Base-by-base conservation (phyloP, 2,797 vertebrate genomes). In the Gymnothorax javanicus region DNA sequence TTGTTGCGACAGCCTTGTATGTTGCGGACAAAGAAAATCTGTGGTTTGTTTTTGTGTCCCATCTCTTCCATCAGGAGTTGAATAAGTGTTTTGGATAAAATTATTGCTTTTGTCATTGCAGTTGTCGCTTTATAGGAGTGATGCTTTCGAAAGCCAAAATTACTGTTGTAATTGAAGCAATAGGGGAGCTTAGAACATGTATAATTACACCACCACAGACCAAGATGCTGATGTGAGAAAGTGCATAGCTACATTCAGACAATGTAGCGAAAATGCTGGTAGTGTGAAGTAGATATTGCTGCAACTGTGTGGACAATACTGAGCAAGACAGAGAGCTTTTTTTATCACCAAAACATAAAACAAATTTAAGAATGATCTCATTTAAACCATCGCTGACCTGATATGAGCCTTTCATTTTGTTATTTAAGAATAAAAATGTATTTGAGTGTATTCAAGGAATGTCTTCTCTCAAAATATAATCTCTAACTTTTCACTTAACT, bases 141-240 rank as follows among this genome's bases (percentile, higher is more conserved):
- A 83, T 83, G 82, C 82, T 62, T 83, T 83, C 33, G 33, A 60
- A 43, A 60, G 82, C 15, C 58, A 20, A 59, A 83, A 83, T 83
- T 83, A 83, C 82, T 15, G 57, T 17, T 7, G 82, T 83, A 83
- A 83, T 83, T 83, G 82, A 43, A 83, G 81, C 57, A 56, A 57
- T 59, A 77, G 54, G 81, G 81, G 56, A 83, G 57, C 23, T 83
- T 43, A 83, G n/a, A 43, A 62, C 23, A 12, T 62, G 59, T 83
- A 58, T 83, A 83, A 83, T 83, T 83, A 83, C 50, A 27, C 59
- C 58, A 83, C 62, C 82, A 83, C 58, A 43, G 58, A 33, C 43
- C 25, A 25, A 33, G 82, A 25, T 60, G 82, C n/a, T 62, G 27
- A 62, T 27, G 82, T 13, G 8, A 33, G 58, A 58, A 83, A 7